Conservation (phyloP, 2,797 vertebrate species). For the Chlorospingus flavigularis region DNA sequence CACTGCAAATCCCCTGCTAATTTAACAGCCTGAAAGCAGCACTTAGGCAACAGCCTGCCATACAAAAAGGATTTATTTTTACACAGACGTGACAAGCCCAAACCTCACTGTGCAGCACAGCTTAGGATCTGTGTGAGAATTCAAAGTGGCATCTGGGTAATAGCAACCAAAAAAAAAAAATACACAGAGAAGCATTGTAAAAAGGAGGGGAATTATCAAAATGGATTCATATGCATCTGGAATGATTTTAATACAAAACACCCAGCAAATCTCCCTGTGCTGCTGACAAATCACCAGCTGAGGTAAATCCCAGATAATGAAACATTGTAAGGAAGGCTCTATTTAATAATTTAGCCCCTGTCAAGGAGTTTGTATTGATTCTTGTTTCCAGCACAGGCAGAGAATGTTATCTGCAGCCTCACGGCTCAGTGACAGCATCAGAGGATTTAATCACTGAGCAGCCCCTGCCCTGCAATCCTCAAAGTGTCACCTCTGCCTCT, state of each 20-base stretch:
- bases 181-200: background rate
- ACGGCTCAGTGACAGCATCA: slow-evolving; percentile 81
- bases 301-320: slow-evolving; percentile 84
- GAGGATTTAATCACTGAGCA: slow-evolving; percentile 82
- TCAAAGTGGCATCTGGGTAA: slow-evolving; percentile 30
- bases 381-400: slow-evolving; percentile 84
- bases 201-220: slow-evolving; percentile 75
- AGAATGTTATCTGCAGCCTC: slow-evolving; percentile 84
- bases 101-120: background rate
- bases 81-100: background rate
- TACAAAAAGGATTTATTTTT: background rate
- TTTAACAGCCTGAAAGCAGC: background rate
- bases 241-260: slow-evolving; percentile 72
- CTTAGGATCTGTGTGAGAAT: slow-evolving; percentile 4
- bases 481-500: slow-evolving; percentile 71
- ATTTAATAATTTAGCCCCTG: slow-evolving; percentile 90
- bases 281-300: slow-evolving; percentile 68
- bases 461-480: slow-evolving; percentile 62
- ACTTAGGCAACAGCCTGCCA: background rate
- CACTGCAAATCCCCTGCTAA: background rate
- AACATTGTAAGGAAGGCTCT: slow-evolving; percentile 77
- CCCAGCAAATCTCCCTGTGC: slow-evolving; percentile 69
- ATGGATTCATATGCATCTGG: slow-evolving; percentile 63
- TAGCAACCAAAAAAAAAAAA: background rate
- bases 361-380: slow-evolving; percentile 87